Conservation (phyloP, 1,140 invertebrate genomes). For the Tigriopus japonicus region DNA sequence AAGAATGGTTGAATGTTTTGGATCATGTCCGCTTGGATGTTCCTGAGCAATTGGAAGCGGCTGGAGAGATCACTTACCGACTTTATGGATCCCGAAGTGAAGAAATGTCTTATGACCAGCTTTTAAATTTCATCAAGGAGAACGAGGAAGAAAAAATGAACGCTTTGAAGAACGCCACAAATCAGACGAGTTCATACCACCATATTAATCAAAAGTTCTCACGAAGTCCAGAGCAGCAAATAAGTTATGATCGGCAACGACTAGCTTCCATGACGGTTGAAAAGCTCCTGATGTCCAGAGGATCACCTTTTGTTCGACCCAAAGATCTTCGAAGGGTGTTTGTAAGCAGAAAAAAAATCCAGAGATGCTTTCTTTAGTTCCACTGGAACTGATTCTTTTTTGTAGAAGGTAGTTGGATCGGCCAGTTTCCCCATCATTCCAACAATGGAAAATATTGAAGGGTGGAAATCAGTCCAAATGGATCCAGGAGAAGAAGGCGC, state of each 20-base stretch:
- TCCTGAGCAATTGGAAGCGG: constrained; percentile 4
- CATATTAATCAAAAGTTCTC: neutral
- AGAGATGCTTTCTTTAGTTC: neutral
- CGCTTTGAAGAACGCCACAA: neutral
- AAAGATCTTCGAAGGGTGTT: neutral
- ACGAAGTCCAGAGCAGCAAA: neutral
- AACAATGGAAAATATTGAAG: neutral
- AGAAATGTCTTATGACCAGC: neutral
- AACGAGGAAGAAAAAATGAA: neutral
- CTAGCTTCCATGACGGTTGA: neutral
- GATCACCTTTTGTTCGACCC: neutral
- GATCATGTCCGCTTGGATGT: neutral
- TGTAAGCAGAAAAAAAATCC: neutral
- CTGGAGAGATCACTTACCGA: neutral
- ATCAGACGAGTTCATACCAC: neutral
- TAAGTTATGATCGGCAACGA: neutral
- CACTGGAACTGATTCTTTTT: neutral
- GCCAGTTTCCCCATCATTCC: neutral
- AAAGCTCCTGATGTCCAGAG: neutral
- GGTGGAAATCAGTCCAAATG: neutral
- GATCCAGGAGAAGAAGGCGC: neutral
- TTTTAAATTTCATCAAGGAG: neutral
- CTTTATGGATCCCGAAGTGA: too few relatives aligned
- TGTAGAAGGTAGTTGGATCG: neutral
- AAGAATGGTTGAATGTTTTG: neutral